Evolutionary conservation across 2,113 vertebrate species (phyloP), one percentile per base, ranked within the genome.

Genomic region (Saiga tatarica): DNA sequence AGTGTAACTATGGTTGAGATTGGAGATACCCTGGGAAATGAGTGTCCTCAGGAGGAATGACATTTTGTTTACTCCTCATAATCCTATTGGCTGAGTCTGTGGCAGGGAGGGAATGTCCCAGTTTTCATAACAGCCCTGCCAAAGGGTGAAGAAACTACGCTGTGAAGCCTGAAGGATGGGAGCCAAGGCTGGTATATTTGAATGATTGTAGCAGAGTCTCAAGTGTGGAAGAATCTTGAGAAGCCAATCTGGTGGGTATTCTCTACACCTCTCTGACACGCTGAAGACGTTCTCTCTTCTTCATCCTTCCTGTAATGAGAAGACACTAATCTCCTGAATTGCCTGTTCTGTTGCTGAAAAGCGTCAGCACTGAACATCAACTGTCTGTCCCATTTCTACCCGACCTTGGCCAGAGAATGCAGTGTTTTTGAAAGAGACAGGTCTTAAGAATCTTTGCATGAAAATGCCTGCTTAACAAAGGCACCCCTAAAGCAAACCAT

Each of bases 401-500:
- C 6, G 9, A 3, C n/a, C 5, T 86, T 42, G 42, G 78, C 25
- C 42, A 45, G 71, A 55, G 64, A 76, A 84, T 76, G n/a, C 33
- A 71, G 19, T 76, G 39, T 39, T 55, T 81, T 94, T 93, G 67
- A 90, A 89, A 96, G 45, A 93, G 16, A 60, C 5, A 19, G 4
- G 6, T 89, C 60, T 74, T 95, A 87, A 79, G 83, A 93, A 95
- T 83, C 26, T 28, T 87, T 95, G 26, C 26, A 64, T 6, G 30
- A 88, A 76, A 94, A 85, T 47, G 52, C 26, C 12, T 76, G 91
- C 94, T 94, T 83, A 95, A 96, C 95, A 85, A 97, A 91, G 67
- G 17, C 33, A 76, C 78, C 71, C 23, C 16, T 88, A 67, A 92
- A 88, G 36, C 42, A 92, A 86, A 21, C 9, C 36, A 47, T 57